A percentile compares a stretch with the other conserved stretches of the same genome.
Evolutionary conservation across 2,797 vertebrate genomes (phyloP).

Genomic region (Argyrosomus regius): DNA sequence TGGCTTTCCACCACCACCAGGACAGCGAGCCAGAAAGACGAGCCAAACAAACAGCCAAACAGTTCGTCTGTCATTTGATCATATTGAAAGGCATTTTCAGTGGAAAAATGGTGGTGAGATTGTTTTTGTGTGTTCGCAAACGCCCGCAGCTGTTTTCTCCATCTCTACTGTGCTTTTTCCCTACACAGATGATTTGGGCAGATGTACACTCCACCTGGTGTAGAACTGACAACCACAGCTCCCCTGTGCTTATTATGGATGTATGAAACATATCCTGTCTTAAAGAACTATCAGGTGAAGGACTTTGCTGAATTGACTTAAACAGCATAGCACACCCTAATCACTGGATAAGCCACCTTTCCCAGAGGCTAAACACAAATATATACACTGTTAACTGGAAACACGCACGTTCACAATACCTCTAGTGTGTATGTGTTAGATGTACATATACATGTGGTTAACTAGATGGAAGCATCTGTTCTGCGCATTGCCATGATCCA

Average conservation of each 20-base stretch:
- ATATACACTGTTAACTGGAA: slow-evolving; percentile 42
- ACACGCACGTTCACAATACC: slow-evolving; percentile 28
- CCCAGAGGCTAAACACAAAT: slow-evolving; percentile 34
- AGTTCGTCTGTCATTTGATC: slow-evolving; percentile 66
- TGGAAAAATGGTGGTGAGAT: slow-evolving; percentile 63
- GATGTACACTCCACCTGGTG: slow-evolving; percentile 74
- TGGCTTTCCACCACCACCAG: slow-evolving; percentile 51
- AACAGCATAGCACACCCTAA: slow-evolving; percentile 34
- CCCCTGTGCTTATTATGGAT: slow-evolving; percentile 58
- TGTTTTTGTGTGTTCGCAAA: slow-evolving; percentile 63
- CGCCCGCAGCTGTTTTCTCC: slow-evolving; percentile 72
- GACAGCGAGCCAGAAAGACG: slow-evolving; percentile 50
- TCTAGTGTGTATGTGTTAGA: slow-evolving; percentile 36
- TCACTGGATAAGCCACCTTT: slow-evolving; percentile 30
- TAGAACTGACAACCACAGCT: slow-evolving; percentile 53
- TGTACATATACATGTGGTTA: slow-evolving; percentile 44
- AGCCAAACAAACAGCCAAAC: slow-evolving; percentile 51
- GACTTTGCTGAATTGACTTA: slow-evolving; percentile 27
- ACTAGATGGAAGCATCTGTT: slow-evolving; percentile 54
- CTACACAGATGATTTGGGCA: slow-evolving; percentile 67
- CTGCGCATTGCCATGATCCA: slow-evolving; percentile 50
- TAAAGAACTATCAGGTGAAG: slow-evolving; percentile 55
- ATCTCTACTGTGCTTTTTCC: slow-evolving; percentile 61
- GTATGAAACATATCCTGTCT: slow-evolving; percentile 67
- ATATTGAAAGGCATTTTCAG: slow-evolving; percentile 27